Conservation (phyloP, 2,113 vertebrate genomes). For the Dicerorhinus sumatrensis region DNA sequence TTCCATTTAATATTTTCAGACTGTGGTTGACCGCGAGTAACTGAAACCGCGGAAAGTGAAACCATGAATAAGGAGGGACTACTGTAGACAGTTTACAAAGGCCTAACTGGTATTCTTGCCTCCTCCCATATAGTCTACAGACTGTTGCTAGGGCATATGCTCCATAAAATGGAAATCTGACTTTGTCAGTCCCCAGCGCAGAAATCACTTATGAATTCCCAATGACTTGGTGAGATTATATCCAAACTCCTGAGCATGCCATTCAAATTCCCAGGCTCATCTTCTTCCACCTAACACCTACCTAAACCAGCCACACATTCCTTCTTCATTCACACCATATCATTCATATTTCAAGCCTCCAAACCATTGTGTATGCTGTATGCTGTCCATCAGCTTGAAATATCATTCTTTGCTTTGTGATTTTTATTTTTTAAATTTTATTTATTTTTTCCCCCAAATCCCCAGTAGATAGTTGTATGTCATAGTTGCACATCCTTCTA, state of each 20-base stretch:
- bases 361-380: not conserved
- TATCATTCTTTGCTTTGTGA: constrained; percentile 14
- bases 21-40: no score
- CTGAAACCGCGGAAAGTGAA: no score
- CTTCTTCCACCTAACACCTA: not conserved
- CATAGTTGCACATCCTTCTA: no score
- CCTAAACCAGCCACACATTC: not conserved
- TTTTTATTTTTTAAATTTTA: not conserved
- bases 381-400: not conserved
- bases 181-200: not conserved
- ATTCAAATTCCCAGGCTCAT: not conserved
- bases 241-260: not conserved
- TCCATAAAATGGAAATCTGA: constrained; percentile 31
- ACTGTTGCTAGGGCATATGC: not conserved
- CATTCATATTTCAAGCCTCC: not conserved
- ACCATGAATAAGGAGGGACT: no score
- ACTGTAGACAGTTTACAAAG: constrained; percentile 9
- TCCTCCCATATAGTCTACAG: not conserved
- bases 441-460: no score
- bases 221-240: not conserved
- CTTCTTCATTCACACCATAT: not conserved
- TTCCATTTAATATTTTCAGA: no score
- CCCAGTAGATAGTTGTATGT: no score
- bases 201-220: not conserved
- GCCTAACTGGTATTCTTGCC: not conserved